Evolutionary conservation across 2,797 vertebrate species (phyloP).

Genomic region (Trachurus trachurus): DNA sequence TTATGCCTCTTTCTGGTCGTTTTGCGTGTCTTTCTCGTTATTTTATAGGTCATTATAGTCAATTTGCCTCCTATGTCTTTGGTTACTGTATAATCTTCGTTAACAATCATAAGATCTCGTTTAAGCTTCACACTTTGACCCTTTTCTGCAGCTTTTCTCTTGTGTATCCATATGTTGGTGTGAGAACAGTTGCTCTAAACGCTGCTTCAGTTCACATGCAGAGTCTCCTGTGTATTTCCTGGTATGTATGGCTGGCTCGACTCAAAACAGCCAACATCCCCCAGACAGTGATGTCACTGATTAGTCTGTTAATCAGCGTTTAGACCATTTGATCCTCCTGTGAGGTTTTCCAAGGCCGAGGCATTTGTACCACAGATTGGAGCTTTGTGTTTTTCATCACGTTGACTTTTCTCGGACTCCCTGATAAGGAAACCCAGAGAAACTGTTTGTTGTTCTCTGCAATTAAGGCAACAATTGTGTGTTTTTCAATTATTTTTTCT

Average conservation of each 20-base stretch:
- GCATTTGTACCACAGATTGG: constrained; percentile 1
- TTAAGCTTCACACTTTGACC: background rate
- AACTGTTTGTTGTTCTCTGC: background rate
- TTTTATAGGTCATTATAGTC: background rate
- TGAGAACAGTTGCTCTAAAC: constrained; percentile 19
- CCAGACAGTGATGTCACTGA: constrained; percentile 59
- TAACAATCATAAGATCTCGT: background rate
- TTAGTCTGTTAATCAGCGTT: constrained; percentile 58
- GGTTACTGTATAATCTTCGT: background rate
- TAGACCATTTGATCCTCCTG: constrained; percentile 42
- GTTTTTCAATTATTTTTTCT: background rate
- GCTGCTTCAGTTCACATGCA: constrained; percentile 27
- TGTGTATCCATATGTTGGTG: background rate
- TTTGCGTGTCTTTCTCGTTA: background rate
- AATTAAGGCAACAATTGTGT: background rate
- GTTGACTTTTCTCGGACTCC: background rate
- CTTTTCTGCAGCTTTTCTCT: background rate
- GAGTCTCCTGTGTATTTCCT: constrained; percentile 26
- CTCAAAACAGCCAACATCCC: constrained; percentile 21
- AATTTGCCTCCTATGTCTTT: background rate
- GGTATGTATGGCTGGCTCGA: constrained; percentile 29
- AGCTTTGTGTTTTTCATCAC: constrained; percentile 17
- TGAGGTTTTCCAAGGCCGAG: constrained; percentile 23
- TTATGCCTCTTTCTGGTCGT: no score
- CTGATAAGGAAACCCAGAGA: background rate